Percentiles rank a stretch among this genome's conserved stretches.
phyloP scores from a whole-genome alignment of 2,797 vertebrate genomes.

The Phoxinus dragarum region DNA sequence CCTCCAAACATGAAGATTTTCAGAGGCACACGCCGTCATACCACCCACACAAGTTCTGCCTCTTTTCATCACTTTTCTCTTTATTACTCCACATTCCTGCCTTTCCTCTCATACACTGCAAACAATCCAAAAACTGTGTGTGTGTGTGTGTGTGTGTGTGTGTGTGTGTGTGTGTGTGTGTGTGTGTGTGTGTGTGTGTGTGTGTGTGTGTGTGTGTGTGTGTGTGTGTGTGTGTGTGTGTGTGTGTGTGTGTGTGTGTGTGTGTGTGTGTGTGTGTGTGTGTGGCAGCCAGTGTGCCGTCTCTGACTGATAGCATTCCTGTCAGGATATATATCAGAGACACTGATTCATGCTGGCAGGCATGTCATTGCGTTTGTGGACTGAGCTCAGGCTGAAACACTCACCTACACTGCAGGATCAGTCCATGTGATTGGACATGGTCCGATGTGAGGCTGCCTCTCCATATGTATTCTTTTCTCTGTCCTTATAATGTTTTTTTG shows the following conservation, averaged over 20 bases:
- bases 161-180: too few species aligned
- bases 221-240: neutral
- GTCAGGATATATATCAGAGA: conserved; percentile 73
- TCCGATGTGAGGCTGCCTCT: conserved; percentile 28
- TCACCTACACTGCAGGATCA: conserved; percentile 72
- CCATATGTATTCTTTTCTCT: conserved; percentile 52
- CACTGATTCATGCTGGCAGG: conserved; percentile 78
- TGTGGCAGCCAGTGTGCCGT: conserved; percentile 57
- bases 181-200: neutral
- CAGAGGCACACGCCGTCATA: neutral
- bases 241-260: too few species aligned
- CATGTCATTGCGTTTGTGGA: conserved; percentile 80
- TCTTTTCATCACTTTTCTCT: conserved; percentile 19
- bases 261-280: neutral
- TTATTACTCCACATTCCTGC: neutral
- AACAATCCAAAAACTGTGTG: neutral
- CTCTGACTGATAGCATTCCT: conserved; percentile 55
- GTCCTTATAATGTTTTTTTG: conserved; percentile 49
- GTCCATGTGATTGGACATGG: conserved; percentile 51
- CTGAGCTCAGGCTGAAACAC: conserved; percentile 70
- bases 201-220: too few species aligned
- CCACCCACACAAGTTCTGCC: conserved; percentile 1
- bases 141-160: neutral
- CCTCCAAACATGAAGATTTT: neutral
- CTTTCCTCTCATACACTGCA: conserved; percentile 8